Evolutionary conservation across 2,888 invertebrate species (phyloP).

Genomic region (Conops quadrifasciatus): DNA sequence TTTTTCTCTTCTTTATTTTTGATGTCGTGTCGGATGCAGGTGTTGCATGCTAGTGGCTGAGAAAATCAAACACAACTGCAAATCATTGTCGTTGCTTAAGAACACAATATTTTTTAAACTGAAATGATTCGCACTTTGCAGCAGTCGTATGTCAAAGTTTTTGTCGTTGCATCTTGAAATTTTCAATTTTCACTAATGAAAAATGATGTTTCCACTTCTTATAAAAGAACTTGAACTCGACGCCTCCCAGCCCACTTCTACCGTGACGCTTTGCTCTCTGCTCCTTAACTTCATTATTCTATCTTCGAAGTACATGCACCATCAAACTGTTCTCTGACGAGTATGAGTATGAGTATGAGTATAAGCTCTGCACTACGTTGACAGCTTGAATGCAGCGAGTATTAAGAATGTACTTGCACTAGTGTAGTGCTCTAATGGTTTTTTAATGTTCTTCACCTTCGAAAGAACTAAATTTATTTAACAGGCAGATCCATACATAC

Average conservation of each 20-base stretch:
- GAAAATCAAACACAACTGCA: conserved; percentile 31
- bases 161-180: background rate
- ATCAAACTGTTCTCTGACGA: background rate
- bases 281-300: background rate
- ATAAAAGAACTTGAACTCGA: too few relatives aligned
- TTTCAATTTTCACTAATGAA: background rate
- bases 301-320: background rate
- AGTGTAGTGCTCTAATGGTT: too few relatives aligned
- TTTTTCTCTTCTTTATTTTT: conserved; percentile 9
- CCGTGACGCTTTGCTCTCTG: background rate
- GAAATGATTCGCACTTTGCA: conserved; percentile 26
- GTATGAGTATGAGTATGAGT: too few relatives aligned
- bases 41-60: background rate
- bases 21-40: background rate
- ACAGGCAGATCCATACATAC: too few relatives aligned
- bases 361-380: conserved; percentile 12
- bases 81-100: conserved; percentile 28
- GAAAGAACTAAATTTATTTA: background rate
- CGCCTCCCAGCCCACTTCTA: background rate
- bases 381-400: conserved; percentile 20
- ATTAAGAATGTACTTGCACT: conserved; percentile 17
- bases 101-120: conserved; percentile 25
- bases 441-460: conserved; percentile 21
- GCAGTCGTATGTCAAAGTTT: background rate
- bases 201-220: background rate